Evolutionary conservation across 2,797 vertebrate genomes (phyloP), one percentile per base, ranked within the genome.

Genomic region (Anabas testudineus): DNA sequence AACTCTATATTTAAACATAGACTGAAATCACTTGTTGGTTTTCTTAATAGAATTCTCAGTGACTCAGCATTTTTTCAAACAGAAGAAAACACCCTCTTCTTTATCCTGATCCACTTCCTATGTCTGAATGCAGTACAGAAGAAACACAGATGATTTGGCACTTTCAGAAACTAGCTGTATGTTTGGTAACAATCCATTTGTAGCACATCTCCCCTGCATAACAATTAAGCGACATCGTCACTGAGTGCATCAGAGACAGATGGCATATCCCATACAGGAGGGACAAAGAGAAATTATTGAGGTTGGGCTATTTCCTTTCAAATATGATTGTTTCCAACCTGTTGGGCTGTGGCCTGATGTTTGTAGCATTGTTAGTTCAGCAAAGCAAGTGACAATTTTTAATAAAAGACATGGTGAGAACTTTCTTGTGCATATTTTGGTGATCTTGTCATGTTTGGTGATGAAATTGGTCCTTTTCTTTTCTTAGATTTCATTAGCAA

Each of bases 161-260:
- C 62, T 85, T 84, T 84, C 45, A 64, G 85, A 78, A 70, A 52
- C 75, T 37, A 61, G 58, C 73, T 82, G 78, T 72, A 76, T 71
- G 78, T 80, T 69, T 76, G 55, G 74, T 82, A 86, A 75, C 63
- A 57, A 71, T 87, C 76, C 80, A 74, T 83, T 87, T 83, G 78
- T 86, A 81, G 73, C 74, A 74, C 79, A 56, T 85, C 78, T 84
- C 69, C 68, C 72, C 82, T 83, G 89, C 88, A 92, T 88, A 88
- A 88, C 83, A 91, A 91, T 91, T 90, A 90, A 83, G 78, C 62
- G 37, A 75, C 83, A 74, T 89, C 46, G 78, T 86, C 75, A 73
- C 72, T 41, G 74, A 68, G 81, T 78, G 83, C 81, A 87, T 86
- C 87, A 71, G 76, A 82, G 82, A 91, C 85, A 90, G 90, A 93